Evolutionary conservation across 1,140 invertebrate genomes (phyloP), one percentile per base, ranked within the genome.

Genomic region (Drosophila seguyi): DNA sequence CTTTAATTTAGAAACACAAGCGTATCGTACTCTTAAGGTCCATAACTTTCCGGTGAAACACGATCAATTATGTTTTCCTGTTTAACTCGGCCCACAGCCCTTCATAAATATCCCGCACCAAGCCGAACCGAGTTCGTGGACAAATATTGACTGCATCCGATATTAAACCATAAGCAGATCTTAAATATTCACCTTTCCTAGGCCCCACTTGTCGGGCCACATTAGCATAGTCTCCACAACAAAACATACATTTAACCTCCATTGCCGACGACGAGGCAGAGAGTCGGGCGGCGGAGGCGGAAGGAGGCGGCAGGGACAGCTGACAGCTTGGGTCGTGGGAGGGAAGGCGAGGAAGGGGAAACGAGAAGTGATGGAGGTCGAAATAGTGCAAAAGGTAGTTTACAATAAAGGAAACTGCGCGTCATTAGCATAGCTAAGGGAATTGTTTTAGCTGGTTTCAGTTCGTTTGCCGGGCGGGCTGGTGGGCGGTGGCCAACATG

Each of bases 401-500:
- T 68, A 71, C 59, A 67, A 78, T 55, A 56, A 68, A 84, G 75
- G 74, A 85, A 81, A 81, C 71, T 86, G 74, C 75, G 68, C 79
- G 79, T 87, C 84, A 87, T 86, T 86, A 86, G 75, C 82, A 86
- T 72, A 79, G 83, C 62, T 60, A 52, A 53, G 65, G 63, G 50
- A 77, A 73, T 69, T 59, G 66, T 59, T 77, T 67, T 73, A 59
- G 69, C 44, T 66, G 79, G 80, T 78, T 67, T 73, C 58, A 72
- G 42, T 73, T 74, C 53, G 56, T 39, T 44, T 63, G 75, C 41
- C 44, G 59, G 59, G 57, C 14, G 45, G 48, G 4, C 45, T 36
- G 18, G 10, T 38, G 56, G 53, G 20, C 25, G 22, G 16, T 53
- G 79, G 57, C 62, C 44, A 29, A 77, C 61, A 59, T 65, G 67